phyloP scores from a whole-genome alignment of 2,888 invertebrate genomes.

The Hermodice carunculata region DNA sequence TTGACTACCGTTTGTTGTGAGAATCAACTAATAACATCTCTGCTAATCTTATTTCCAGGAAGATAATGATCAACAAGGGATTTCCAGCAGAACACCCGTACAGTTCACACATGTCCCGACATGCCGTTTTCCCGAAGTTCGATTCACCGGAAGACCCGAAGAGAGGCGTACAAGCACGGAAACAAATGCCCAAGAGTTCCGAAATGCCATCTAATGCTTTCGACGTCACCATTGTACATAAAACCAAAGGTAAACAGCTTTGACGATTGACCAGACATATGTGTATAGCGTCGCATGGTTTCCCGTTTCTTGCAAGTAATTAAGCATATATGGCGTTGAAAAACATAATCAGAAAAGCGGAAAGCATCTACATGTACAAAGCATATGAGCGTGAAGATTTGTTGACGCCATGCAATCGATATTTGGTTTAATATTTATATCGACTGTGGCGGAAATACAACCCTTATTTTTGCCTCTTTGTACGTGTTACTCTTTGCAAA shows the following conservation, averaged over 20 bases:
- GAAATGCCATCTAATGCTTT: slow-evolving; percentile 63
- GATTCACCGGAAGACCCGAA: slow-evolving; percentile 61
- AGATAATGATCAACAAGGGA: slow-evolving; percentile 54
- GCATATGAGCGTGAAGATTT: too few species aligned
- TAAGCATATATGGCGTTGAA: too few species aligned
- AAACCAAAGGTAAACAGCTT: slow-evolving; percentile 59
- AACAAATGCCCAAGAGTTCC: slow-evolving; percentile 53
- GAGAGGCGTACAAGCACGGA: slow-evolving; percentile 55
- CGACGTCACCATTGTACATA: slow-evolving; percentile 55
- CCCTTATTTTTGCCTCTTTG: too few species aligned
- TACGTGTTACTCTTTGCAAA: too few species aligned
- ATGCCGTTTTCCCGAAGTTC: slow-evolving; percentile 63
- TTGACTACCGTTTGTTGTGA: not conserved
- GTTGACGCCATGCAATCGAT: too few species aligned
- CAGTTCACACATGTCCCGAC: slow-evolving; percentile 59
- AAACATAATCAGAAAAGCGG: too few species aligned
- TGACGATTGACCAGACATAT: not conserved
- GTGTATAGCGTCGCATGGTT: not conserved
- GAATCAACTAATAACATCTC: not conserved
- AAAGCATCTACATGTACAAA: too few species aligned
- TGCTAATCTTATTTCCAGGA: slow-evolving; percentile 41
- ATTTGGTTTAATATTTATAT: too few species aligned
- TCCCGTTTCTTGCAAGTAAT: not conserved
- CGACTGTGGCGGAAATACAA: too few species aligned
- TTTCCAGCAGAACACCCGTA: slow-evolving; percentile 68